Evolutionary conservation across 2,113 vertebrate species (phyloP).

Genomic region (Dasyornis broadbenti): DNA sequence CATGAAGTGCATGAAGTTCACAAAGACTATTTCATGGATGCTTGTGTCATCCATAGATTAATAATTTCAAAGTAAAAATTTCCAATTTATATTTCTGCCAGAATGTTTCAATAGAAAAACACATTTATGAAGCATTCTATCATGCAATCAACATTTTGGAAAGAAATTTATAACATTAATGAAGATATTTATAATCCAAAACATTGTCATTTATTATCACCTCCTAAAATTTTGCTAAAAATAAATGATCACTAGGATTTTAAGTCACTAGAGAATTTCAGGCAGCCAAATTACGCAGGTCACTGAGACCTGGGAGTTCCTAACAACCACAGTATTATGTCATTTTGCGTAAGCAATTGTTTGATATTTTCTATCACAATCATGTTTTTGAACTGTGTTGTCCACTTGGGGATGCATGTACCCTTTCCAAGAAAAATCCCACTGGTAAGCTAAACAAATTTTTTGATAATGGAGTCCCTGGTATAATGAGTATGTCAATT

Average conservation of each 20-base stretch:
- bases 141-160: not conserved
- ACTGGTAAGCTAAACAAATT: not conserved
- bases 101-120: not conserved
- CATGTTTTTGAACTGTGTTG: not conserved
- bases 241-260: not conserved
- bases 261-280: not conserved
- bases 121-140: not conserved
- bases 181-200: not conserved
- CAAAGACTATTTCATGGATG: not conserved
- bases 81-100: not conserved
- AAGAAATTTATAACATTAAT: not conserved
- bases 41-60: not conserved
- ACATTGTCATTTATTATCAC: not conserved
- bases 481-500: not conserved
- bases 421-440: not conserved
- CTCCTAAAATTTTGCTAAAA: not conserved
- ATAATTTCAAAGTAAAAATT: not conserved
- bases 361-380: not conserved
- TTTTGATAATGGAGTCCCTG: not conserved
- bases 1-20: not conserved
- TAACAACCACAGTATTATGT: not conserved
- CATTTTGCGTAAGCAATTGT: not conserved
- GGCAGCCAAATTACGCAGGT: not conserved
- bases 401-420: not conserved
- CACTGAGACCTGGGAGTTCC: not conserved